Conservation (phyloP, 2,797 vertebrate species). For the Morus bassanus region DNA sequence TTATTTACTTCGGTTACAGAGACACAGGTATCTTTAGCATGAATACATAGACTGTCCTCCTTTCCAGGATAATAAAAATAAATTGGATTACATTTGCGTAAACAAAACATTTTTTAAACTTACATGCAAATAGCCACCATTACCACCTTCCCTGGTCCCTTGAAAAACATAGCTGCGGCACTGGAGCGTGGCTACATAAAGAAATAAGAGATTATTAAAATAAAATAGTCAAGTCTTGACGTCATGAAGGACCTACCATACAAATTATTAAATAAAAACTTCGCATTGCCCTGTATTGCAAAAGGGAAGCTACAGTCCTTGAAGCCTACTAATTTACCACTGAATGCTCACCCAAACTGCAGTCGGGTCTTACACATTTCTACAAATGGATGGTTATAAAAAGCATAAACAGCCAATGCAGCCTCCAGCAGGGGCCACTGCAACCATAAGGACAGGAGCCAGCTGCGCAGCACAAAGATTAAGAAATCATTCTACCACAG, state of each 20-base stretch:
- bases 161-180: slow-evolving; percentile 84
- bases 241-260: not conserved
- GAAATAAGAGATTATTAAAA: slow-evolving; percentile 24
- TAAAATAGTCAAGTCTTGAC: not conserved
- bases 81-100: not conserved
- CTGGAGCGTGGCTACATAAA: slow-evolving; percentile 88
- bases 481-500: not conserved
- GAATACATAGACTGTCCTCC: not conserved
- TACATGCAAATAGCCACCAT: slow-evolving; percentile 99
- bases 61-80: not conserved
- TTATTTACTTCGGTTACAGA: not conserved
- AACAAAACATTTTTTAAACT: slow-evolving; percentile 67
- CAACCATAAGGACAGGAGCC: not conserved
- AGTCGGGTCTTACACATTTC: not conserved
- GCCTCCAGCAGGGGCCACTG: slow-evolving; percentile 10
- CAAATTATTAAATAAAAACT: not conserved
- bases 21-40: not conserved
- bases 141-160: slow-evolving; percentile 97
- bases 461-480: not conserved
- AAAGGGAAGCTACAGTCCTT: not conserved
- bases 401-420: not conserved
- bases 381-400: not conserved
- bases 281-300: not conserved
- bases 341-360: not conserved
- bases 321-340: not conserved